These are phyloP conservation scores for Eulemur macaco DNA, from an alignment of 2,113 vertebrate species.

Conservation along the genomic window DNA sequence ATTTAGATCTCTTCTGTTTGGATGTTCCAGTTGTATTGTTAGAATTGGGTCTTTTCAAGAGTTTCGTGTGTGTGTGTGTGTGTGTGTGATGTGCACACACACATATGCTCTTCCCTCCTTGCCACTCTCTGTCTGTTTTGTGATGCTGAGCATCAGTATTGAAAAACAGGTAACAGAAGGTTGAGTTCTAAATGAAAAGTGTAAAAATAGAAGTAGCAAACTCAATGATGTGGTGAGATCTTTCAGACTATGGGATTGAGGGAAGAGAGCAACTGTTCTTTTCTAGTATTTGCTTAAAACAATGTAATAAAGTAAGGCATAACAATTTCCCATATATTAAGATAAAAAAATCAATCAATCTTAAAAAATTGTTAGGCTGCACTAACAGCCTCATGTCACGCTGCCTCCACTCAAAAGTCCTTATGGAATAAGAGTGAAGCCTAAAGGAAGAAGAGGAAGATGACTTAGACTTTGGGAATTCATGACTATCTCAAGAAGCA, in stretches of 20 bases:
- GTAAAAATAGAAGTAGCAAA: conserved; percentile 43
- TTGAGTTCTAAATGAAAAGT: conserved; percentile 15
- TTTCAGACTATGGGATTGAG: neutral
- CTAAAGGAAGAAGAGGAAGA: neutral
- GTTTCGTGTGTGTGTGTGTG: neutral
- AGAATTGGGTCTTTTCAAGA: neutral
- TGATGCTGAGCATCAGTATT: neutral
- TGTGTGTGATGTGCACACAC: fast-evolving
- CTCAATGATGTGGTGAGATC: neutral
- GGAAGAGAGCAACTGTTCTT: neutral
- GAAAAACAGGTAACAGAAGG: conserved; percentile 41
- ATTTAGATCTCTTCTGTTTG: neutral
- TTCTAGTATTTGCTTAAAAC: conserved; percentile 14
- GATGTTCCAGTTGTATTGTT: neutral
- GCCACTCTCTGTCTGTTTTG: neutral
- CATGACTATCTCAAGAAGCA: neutral
- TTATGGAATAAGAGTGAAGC: neutral
- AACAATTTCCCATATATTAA: neutral
- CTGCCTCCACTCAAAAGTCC: neutral
- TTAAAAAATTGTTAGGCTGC: neutral
- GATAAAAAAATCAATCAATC: neutral
- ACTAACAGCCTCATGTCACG: neutral
- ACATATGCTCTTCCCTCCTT: neutral
- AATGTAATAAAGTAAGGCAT: neutral
- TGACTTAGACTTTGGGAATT: neutral